Evolutionary conservation across 2,113 vertebrate genomes (phyloP), one percentile per base, ranked within the genome.

Genomic region (Stegastes partitus): DNA sequence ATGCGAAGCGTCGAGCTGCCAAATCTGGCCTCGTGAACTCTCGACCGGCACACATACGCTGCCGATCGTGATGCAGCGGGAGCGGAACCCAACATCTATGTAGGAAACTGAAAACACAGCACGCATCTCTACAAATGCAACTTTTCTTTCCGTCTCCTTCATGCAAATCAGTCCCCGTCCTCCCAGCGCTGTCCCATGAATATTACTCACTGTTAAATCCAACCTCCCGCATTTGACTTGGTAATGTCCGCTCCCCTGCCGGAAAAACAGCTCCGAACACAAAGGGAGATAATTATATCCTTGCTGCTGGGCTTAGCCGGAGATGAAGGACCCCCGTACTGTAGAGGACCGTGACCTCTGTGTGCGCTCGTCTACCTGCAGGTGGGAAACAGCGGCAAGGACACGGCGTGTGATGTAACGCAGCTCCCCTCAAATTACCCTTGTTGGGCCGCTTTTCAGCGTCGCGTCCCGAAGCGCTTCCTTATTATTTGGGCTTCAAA

Each of bases 151-250:
- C 51, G 75, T 80, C 57, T 42, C 50, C 81, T 39, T 84, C 44
- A 84, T 87, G 81, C 82, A 86, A 90, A 84, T 84, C 76, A 70
- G 81, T 45, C 50, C 50, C 63, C 81, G 53, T 83, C 83, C 89
- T 82, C 82, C 50, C 54, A 78, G 78, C 71, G 6, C 31, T 55
- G 77, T 89, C 82, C 85, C 79, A 68, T 25, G 67, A 84, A 81
- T 81, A 91, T 87, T 83, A 87, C 84, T 81, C 80, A 85, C 73
- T 76, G 79, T 77, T 90, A 88, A 91, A 92, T 88, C 87, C 82
- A 85, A 25, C 87, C 79, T 65, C 77, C 69, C 61, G 55, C 74
- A 91, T 92, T 92, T 93, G 91, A 94, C 89, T 94, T 93, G 91
- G 84, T 91, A 94, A 94, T 93, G 73, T 81, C 68, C 64, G 68